A percentile compares a stretch with the other conserved stretches of the same genome.
Conservation (phyloP, 2,888 invertebrate species). For the Leptogaster cylindrica region DNA sequence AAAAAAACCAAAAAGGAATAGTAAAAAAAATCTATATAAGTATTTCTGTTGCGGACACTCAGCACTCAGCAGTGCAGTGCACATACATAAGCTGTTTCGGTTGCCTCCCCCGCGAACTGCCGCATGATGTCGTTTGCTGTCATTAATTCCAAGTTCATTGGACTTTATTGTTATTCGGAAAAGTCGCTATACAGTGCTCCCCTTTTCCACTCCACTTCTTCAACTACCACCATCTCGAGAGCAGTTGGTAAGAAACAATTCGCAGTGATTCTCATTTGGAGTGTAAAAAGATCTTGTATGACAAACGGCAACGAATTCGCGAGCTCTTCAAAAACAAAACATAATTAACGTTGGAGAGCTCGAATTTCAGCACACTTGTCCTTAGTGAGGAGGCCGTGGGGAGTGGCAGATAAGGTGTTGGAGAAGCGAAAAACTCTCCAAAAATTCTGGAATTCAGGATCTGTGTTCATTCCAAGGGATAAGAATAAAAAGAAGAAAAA, state of each 20-base stretch:
- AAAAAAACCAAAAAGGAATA: too few relatives aligned
- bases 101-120: too few relatives aligned
- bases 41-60: too few relatives aligned
- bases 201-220: not conserved
- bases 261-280: not conserved
- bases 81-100: too few relatives aligned
- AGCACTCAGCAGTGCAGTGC: too few relatives aligned
- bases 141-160: not conserved
- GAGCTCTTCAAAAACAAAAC: constrained; percentile 17
- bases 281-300: constrained; percentile 11
- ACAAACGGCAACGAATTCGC: constrained; percentile 22
- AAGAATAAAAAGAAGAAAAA: not conserved
- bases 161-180: too few relatives aligned
- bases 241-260: not conserved
- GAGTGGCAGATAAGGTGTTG: constrained; percentile 2
- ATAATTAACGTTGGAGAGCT: constrained; percentile 21
- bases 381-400: too few relatives aligned
- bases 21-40: too few relatives aligned
- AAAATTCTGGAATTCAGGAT: not conserved
- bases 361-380: constrained; percentile 2
- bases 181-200: too few relatives aligned
- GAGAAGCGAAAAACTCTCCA: too few relatives aligned
- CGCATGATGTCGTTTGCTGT: too few relatives aligned
- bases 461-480: not conserved
- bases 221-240: not conserved